Base-by-base conservation (phyloP, 37 sponge, comb jelly and placozoan species). In the Ephydatia muelleri region DNA sequence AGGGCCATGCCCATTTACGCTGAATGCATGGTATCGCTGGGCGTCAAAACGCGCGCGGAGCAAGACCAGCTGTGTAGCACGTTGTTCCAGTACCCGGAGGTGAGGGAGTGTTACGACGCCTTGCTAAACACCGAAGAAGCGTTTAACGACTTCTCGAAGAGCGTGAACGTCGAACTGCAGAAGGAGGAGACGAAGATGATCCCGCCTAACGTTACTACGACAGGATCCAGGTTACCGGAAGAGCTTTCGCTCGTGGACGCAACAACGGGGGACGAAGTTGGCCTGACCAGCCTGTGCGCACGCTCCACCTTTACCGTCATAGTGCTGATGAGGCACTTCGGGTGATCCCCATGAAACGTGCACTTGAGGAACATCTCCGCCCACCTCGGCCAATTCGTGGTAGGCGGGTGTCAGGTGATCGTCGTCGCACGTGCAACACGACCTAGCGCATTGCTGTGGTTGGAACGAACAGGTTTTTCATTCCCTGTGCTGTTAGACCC, bases 301-400 rank as follows among this genome's bases (percentile, higher is more conserved):
- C 12, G 26, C n/a, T 87, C 87, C 22, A 77, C n/a, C 2, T 82
- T 72, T 79, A 88, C 88, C 30, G 72, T 91, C 27, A 78, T 87
- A 19, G 76, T 91, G 5, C 71, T 91, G 26, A 70, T 87, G 25
- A 70, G 88, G 23, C 92, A 91, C 49, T 83, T 84, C 73, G 87
- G 84, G 40, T 91, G 92, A 91, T 48, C 72, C 37, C 92, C 92
- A 5, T 91, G 92, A 91, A 31, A 72, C 71, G 38, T 39, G 19
- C 92, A 91, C 86, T 9, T 91, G 0, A 27, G 33, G 65, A 80
- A 31, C 30, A 35, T 87, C 5, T n/a, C 27, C 5, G 33, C 2
- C 13, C 79, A 82, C 67, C 48, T 38, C 16, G 13, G 78, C 38
- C 37, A 57, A 34, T 38, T 88, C 2, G 37, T 27, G 0, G 57